Conservation (phyloP, 2,113 vertebrate genomes). For the Labeo rohita region DNA sequence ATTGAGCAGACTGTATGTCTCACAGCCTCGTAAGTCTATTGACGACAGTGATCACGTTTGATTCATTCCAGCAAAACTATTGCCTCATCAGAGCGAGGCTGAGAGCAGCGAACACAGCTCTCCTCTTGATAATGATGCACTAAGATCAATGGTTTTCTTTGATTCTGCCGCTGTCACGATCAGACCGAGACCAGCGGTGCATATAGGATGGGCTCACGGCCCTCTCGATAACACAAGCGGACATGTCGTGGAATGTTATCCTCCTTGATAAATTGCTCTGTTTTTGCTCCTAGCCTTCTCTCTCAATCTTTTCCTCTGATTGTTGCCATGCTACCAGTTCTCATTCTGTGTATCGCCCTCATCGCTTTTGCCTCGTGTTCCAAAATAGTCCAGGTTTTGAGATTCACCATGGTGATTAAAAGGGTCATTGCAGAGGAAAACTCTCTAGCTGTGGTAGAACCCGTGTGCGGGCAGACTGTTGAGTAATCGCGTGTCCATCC, state of each 20-base stretch:
- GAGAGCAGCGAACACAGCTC: not conserved
- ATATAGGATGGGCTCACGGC: not conserved
- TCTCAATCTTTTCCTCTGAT: not conserved
- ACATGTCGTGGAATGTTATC: not conserved
- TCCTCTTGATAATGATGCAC: not conserved
- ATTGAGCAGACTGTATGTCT: not conserved
- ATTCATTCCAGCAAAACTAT: not conserved
- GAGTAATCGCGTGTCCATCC: not conserved
- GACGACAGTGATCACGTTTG: not conserved
- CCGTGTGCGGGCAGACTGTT: not conserved
- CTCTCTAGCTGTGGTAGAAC: not conserved
- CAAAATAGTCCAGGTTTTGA: not conserved
- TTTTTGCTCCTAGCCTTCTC: not conserved
- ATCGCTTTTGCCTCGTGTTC: not conserved
- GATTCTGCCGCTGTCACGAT: not conserved
- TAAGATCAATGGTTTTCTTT: not conserved
- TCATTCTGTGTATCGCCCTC: not conserved
- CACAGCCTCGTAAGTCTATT: not conserved
- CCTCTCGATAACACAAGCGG: not conserved
- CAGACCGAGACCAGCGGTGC: not conserved
- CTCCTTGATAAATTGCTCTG: not conserved
- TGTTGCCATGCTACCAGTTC: slow-evolving; percentile 18
- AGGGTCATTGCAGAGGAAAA: not conserved
- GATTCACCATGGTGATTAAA: slow-evolving; percentile 13
- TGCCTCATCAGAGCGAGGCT: not conserved